These are phyloP conservation scores for Sphenodon punctatus DNA, from an alignment of 2,797 vertebrate genomes.

Conservation along the genomic window DNA sequence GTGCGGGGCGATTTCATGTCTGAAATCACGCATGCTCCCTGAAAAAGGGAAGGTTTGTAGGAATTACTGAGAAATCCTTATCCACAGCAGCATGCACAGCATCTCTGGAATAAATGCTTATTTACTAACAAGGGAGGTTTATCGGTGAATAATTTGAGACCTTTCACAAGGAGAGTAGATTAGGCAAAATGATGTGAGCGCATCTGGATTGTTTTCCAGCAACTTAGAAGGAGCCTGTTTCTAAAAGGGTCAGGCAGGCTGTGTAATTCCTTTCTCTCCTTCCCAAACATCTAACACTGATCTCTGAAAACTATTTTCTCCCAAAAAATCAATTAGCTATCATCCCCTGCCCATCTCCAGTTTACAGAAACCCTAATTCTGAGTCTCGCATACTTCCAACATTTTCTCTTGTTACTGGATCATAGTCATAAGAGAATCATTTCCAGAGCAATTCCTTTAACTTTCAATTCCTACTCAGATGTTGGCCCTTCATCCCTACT, in stretches of 20 bases:
- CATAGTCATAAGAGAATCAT: too few relatives aligned
- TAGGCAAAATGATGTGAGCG: neutral
- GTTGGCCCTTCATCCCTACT: neutral
- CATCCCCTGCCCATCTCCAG: too few relatives aligned
- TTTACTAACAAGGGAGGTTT: neutral
- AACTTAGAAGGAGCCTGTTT: neutral
- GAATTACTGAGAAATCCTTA: neutral
- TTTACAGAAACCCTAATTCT: too few relatives aligned
- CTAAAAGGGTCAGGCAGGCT: neutral
- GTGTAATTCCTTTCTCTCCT: neutral
- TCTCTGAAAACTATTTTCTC: neutral
- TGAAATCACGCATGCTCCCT: neutral
- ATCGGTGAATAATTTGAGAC: neutral
- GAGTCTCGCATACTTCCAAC: too few relatives aligned
- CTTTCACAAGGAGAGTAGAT: neutral
- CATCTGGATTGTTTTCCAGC: neutral
- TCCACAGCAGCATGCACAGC: neutral
- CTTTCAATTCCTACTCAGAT: neutral
- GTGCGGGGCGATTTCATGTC: too few relatives aligned
- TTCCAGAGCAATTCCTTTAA: neutral
- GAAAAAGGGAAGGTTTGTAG: neutral
- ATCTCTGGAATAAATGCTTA: neutral
- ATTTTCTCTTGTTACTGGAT: too few relatives aligned
- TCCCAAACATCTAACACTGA: neutral
- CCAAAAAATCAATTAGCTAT: too few relatives aligned